Conservation (phyloP, 2,113 vertebrate species). For the Spilogale gracilis region DNA sequence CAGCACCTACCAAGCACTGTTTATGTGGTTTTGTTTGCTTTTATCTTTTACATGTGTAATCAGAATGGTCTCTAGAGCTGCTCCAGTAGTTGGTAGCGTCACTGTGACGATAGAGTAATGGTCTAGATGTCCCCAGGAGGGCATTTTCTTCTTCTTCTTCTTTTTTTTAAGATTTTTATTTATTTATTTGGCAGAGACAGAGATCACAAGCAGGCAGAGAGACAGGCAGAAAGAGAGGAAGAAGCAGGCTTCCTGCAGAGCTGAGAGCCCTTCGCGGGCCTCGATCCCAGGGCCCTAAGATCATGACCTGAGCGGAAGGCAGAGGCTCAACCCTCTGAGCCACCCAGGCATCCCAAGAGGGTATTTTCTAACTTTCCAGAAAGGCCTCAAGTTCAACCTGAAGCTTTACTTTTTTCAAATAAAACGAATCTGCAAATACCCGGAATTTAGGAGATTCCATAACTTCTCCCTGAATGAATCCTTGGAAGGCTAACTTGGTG, state of each 20-base stretch:
- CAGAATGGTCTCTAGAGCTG: not conserved
- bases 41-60: not conserved
- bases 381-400: not conserved
- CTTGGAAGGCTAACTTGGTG: not conserved
- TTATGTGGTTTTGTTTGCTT: not conserved
- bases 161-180: too few species aligned
- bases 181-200: too few species aligned
- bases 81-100: not conserved
- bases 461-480: not conserved
- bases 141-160: too few species aligned
- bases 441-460: not conserved
- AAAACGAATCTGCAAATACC: not conserved
- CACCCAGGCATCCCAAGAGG: not conserved
- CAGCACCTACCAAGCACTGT: not conserved
- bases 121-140: not conserved
- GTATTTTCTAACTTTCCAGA: not conserved
- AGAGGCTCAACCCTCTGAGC: too few species aligned
- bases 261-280: too few species aligned
- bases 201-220: too few species aligned
- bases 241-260: too few species aligned
- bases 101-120: not conserved
- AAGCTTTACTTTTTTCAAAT: not conserved
- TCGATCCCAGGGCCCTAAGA: too few species aligned
- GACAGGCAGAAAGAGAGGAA: too few species aligned
- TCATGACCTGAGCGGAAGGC: too few species aligned